Evolutionary conservation across 2,888 invertebrate species (phyloP).

Genomic region (Drosophila macrospina): DNA sequence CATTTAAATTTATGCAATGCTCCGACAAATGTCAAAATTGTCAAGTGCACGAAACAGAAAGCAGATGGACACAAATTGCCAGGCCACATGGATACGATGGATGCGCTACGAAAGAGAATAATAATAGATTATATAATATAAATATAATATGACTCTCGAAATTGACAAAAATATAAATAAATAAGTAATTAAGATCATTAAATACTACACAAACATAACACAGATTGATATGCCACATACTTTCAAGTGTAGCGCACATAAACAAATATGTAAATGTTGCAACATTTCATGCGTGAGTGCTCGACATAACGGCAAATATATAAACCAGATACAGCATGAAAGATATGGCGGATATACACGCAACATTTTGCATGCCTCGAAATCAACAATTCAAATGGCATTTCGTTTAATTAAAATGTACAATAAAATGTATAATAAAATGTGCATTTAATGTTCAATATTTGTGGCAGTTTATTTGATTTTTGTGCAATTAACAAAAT

Average conservation of each 20-base stretch:
- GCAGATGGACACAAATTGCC: constrained; percentile 32
- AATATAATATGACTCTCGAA: too few relatives aligned
- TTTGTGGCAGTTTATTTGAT: constrained; percentile 27
- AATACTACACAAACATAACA: neutral
- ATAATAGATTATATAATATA: too few relatives aligned
- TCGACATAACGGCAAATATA: constrained; percentile 12
- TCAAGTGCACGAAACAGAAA: constrained; percentile 34
- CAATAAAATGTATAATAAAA: constrained; percentile 15
- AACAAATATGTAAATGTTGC: constrained; percentile 5
- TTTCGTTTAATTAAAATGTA: constrained; percentile 1
- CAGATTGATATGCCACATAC: neutral
- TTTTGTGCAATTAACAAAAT: constrained; percentile 40
- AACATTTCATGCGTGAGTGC: constrained; percentile 16
- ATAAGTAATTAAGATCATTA: neutral
- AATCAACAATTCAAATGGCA: constrained; percentile 3
- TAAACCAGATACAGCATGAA: constrained; percentile 1
- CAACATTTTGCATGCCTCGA: constrained; percentile 16
- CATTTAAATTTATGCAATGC: constrained; percentile 38
- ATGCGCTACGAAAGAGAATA: constrained; percentile 14
- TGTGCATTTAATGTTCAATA: constrained; percentile 27
- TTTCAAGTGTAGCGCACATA: constrained; percentile 12
- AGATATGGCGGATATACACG: constrained; percentile 6
- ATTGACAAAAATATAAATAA: neutral
- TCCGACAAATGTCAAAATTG: constrained; percentile 63
- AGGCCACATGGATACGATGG: constrained; percentile 17